These are phyloP conservation scores for Nycteola revayana DNA, from an alignment of 2,888 invertebrate species.

Conservation along the genomic window DNA sequence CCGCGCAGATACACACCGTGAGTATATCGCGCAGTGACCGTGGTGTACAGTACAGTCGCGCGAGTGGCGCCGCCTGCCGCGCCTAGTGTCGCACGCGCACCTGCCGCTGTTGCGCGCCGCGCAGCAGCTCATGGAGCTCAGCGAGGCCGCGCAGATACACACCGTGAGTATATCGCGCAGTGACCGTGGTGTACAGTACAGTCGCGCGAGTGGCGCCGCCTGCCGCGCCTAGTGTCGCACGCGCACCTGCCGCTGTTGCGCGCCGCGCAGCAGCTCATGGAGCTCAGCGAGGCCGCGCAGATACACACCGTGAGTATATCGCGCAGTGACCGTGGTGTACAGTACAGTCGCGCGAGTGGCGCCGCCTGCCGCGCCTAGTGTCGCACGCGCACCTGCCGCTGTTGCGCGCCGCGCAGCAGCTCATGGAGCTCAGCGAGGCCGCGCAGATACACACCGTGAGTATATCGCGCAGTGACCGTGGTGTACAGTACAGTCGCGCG, in stretches of 20 bases:
- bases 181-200: no score
- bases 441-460: slow-evolving; percentile 50
- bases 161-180: slow-evolving; percentile 46
- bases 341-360: slow-evolving; percentile 82
- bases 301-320: slow-evolving; percentile 36
- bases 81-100: slow-evolving; percentile 96
- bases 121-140: slow-evolving; percentile 90
- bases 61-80: slow-evolving; percentile 97
- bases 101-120: slow-evolving; percentile 96
- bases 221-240: no score
- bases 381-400: slow-evolving; percentile 85
- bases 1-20: slow-evolving; percentile 51
- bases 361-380: slow-evolving; percentile 87
- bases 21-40: slow-evolving; percentile 5
- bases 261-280: no score
- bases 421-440: slow-evolving; percentile 70
- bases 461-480: slow-evolving; percentile 85
- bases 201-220: no score
- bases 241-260: no score
- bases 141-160: slow-evolving; percentile 82
- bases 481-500: slow-evolving; percentile 63
- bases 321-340: slow-evolving; percentile 93
- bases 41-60: slow-evolving; percentile 88
- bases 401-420: slow-evolving; percentile 87
- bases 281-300: no score